Evolutionary conservation across 2,888 invertebrate genomes (phyloP), one percentile per base, ranked within the genome.

Genomic region (Chalcosyrphus nemorum): DNA sequence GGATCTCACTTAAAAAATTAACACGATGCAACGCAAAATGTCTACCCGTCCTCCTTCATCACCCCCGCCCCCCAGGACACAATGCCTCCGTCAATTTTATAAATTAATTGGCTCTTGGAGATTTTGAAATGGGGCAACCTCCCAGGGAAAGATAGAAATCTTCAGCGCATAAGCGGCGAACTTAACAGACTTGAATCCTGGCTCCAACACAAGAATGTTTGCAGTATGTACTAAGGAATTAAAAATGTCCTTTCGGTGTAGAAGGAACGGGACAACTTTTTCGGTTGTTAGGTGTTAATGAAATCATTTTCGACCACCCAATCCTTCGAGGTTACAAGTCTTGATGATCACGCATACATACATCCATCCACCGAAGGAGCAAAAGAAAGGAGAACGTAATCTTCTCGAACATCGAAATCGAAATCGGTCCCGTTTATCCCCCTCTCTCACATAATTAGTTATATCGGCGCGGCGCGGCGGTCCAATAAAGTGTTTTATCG

Each of bases 241-340:
- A 72, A 72, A 47, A 82, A 82, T 78, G 78, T 82, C 82, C 82
- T 82, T 75, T 47, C 17, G 59, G 65, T 38, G 61, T 9, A 2
- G 21, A 38, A 54, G 13, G 11, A 50, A 54, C 7, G 41, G 32
- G 57, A 54, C 66, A 65, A 65, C 70, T 84, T 87, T 87, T 86
- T 89, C 87, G 87, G 88, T 88, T 90, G 88, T 90, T 88, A 90
- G 90, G 91, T 91, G 91, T 90, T 91, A 90, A 90, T 91, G 90
- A 91, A 90, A 90, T 91, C 91, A 89, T 91, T 91, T 90, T 88
- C 88, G 90, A 88, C 90, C 91, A 90, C 91, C 90, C 90, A 90
- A 89, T 89, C 72, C 82, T 88, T 88, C 86, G 88, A 86, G 87
- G 86, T 84, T 86, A 86, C 81, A 72, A 81, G 61, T 80, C 56